Conservation (phyloP, 2,888 invertebrate genomes). For the Pelosia muscerda region DNA sequence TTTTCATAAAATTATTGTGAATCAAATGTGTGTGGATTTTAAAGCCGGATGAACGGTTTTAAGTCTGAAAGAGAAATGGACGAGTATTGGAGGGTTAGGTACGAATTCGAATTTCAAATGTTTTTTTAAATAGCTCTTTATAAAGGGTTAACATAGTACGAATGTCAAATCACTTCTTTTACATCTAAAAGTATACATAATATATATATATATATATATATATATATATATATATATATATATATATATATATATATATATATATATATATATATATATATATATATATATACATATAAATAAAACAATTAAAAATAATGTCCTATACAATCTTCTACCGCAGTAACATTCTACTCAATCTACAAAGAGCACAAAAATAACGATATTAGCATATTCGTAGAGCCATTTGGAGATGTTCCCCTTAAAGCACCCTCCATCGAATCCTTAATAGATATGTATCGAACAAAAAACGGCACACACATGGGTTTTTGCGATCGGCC, state of each 20-base stretch:
- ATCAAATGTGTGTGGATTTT: slow-evolving; percentile 23
- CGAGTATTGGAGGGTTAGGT: slow-evolving; percentile 15
- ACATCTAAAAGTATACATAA: too few species aligned
- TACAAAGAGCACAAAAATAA: slow-evolving; percentile 18
- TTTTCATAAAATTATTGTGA: slow-evolving; percentile 41
- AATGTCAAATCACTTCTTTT: too few species aligned
- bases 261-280: too few species aligned
- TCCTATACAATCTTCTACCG: neutral
- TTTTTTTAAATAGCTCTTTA: too few species aligned
- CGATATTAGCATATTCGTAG: slow-evolving; percentile 24
- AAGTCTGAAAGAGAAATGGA: slow-evolving; percentile 6
- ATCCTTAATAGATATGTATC: slow-evolving; percentile 63
- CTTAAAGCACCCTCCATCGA: slow-evolving; percentile 24
- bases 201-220: too few species aligned
- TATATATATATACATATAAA: too few species aligned
- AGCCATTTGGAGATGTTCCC: slow-evolving; percentile 25
- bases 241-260: too few species aligned
- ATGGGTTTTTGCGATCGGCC: too few species aligned
- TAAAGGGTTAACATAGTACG: too few species aligned
- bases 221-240: too few species aligned
- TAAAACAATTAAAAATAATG: neutral
- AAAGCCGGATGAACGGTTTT: slow-evolving; percentile 16
- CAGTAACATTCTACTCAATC: slow-evolving; percentile 14
- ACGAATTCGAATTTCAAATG: neutral
- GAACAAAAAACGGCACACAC: slow-evolving; percentile 52